A percentile compares a stretch with the other conserved stretches of the same genome.
Conservation (phyloP, 2,113 vertebrate genomes). For the Cricetomys ansorgei region DNA sequence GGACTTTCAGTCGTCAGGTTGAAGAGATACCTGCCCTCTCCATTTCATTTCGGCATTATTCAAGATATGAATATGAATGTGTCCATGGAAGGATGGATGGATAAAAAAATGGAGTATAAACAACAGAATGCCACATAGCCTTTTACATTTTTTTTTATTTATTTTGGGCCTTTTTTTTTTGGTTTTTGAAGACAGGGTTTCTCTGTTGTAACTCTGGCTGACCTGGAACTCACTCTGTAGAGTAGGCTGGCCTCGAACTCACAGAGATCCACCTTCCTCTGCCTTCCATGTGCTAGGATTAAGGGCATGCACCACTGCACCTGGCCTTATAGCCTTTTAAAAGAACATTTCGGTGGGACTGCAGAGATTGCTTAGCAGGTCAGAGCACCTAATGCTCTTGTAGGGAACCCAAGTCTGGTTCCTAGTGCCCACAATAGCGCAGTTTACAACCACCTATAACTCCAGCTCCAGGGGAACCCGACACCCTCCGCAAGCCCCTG, state of each 20-base stretch:
- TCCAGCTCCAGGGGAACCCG: not conserved
- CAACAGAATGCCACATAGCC: not conserved
- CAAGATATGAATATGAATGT: not conserved
- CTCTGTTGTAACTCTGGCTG: not conserved
- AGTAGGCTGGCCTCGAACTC: not conserved
- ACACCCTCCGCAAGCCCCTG: not conserved
- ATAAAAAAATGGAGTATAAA: not conserved
- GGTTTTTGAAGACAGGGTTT: too few relatives aligned
- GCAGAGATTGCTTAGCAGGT: not conserved
- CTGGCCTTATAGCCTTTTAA: not conserved
- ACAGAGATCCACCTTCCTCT: not conserved
- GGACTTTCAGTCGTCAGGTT: not conserved
- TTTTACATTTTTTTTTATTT: not conserved
- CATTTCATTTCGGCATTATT: not conserved
- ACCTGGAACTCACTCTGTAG: not conserved
- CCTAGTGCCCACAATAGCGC: not conserved
- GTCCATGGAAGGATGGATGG: not conserved
- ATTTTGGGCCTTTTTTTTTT: not conserved
- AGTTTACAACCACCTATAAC: not conserved
- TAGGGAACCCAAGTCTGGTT: not conserved
- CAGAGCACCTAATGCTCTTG: not conserved
- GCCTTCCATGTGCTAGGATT: not conserved
- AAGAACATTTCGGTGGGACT: not conserved
- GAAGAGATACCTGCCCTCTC: not conserved
- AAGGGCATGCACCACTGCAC: not conserved